Percentiles rank a stretch among this genome's conserved stretches.
These are phyloP conservation scores for Oreocharis arfaki DNA, from an alignment of 2,113 vertebrate genomes.

Conservation along the genomic window DNA sequence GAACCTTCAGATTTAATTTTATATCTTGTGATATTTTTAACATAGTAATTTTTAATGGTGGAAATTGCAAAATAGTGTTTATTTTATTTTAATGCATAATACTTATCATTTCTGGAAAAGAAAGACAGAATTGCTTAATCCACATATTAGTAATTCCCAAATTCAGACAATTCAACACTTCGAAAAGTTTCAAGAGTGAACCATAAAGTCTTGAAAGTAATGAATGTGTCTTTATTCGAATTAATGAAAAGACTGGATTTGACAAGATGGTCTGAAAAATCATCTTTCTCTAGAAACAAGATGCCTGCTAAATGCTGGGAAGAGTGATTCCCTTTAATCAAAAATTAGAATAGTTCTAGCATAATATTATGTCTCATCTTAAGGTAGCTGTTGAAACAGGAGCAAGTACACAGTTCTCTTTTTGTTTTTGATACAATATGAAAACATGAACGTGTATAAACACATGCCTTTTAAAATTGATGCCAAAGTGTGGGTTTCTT, in stretches of 20 bases:
- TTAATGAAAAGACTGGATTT: not conserved
- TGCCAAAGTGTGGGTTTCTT: not conserved
- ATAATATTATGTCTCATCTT: not conserved
- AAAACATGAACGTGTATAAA: not conserved
- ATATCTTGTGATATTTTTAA: not conserved
- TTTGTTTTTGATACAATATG: not conserved
- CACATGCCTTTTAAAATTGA: not conserved
- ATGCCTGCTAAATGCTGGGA: not conserved
- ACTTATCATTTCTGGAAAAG: not conserved
- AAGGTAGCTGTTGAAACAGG: not conserved
- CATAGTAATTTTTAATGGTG: not conserved
- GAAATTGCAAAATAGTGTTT: not conserved
- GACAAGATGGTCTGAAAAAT: not conserved
- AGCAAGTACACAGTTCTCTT: not conserved
- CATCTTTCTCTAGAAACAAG: not conserved
- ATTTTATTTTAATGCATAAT: not conserved
- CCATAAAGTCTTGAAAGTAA: not conserved
- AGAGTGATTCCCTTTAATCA: not conserved
- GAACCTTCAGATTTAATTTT: not conserved
- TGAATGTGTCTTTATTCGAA: not conserved
- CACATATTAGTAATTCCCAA: not conserved
- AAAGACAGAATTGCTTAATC: not conserved
- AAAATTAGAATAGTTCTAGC: not conserved
- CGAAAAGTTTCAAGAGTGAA: not conserved
- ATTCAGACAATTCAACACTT: not conserved